A percentile compares a stretch with the other conserved stretches of the same genome.
These are phyloP conservation scores for Rhagium mordax DNA, from an alignment of 2,888 invertebrate genomes.

Conservation along the genomic window DNA sequence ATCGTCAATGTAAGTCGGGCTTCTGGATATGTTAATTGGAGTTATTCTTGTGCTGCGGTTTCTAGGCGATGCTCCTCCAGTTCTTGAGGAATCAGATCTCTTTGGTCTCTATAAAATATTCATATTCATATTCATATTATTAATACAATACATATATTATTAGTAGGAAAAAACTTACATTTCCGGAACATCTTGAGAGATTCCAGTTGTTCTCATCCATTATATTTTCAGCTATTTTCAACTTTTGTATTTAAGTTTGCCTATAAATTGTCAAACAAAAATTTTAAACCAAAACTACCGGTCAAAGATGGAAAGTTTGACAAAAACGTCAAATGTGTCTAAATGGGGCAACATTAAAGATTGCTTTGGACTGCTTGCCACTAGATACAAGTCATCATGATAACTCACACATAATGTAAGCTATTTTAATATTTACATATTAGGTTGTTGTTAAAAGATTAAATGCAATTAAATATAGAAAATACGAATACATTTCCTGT, in stretches of 20 bases:
- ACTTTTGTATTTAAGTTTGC: slow-evolving; percentile 6
- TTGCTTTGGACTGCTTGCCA: background rate
- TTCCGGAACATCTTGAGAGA: slow-evolving; percentile 32
- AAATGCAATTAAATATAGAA: too few species aligned
- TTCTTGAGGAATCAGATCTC: slow-evolving; percentile 42
- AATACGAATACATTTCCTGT: too few species aligned
- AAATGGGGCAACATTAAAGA: background rate
- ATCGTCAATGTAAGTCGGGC: slow-evolving; percentile 53
- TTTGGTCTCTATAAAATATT: slow-evolving; percentile 41
- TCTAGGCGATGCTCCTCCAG: slow-evolving; percentile 40
- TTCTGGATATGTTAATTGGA: slow-evolving; percentile 42
- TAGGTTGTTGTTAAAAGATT: too few species aligned
- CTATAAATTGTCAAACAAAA: slow-evolving; percentile 32
- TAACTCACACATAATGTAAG: too few species aligned
- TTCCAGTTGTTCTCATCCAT: slow-evolving; percentile 50
- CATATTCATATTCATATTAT: background rate
- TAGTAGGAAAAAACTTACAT: slow-evolving; percentile 36
- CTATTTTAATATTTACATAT: too few species aligned
- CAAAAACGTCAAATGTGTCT: slow-evolving; percentile 40
- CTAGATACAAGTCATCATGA: background rate
- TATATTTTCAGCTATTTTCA: background rate
- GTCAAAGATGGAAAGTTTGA: slow-evolving; percentile 42
- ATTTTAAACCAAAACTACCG: slow-evolving; percentile 32
- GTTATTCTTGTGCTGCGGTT: slow-evolving; percentile 41
- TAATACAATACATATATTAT: too few species aligned